These are phyloP conservation scores for Apis mellifera DNA, from an alignment of 1,140 invertebrate genomes.

Conservation along the genomic window Amel_HAv3.1 CM009931.2:17152501-17153000, in stretches of 20 bases:
- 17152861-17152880: neutral
- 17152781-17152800: neutral
- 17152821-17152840: neutral
- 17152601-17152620: neutral
- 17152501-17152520: neutral
- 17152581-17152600: neutral
- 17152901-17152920: neutral
- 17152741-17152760: neutral
- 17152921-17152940: neutral
- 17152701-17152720: neutral
- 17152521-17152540: neutral
- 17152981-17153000: neutral
- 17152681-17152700: too few species aligned
- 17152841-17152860: neutral
- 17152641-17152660: too few species aligned
- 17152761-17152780: neutral
- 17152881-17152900: neutral
- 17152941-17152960: neutral
- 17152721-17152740: neutral
- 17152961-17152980: neutral
- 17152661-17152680: too few species aligned
- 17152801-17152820: neutral
- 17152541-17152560: neutral
- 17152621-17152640: too few species aligned
- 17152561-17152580: neutral